Evolutionary conservation across 2,888 invertebrate genomes (phyloP), one percentile per base, ranked within the genome.

Genomic region (Oxystoma pomonae): DNA sequence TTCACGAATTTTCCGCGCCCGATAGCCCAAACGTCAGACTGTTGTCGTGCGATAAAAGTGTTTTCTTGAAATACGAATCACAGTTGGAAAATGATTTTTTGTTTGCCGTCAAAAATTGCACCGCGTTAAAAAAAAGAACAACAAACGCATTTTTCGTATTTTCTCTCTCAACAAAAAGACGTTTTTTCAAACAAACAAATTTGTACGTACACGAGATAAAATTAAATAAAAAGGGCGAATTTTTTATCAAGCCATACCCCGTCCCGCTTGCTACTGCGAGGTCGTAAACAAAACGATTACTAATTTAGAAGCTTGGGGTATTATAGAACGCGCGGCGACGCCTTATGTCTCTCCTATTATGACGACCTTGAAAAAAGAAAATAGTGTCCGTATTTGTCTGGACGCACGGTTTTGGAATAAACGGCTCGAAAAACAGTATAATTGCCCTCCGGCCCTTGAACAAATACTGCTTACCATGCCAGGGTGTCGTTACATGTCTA

Each of bases 381-480:
- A 55, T 9, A 35, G 20, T 57, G 60, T 63, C n/a, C n/a, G n/a
- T n/a, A n/a, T n/a, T n/a, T 58, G 70, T 68, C 0, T 60, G 63
- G 7, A n/a, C 21, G 61, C 35, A 7, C 52, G 62, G 22, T 17
- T n/a, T 21, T 20, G 63, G n/a, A 67, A 67, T 18, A 22, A 57
- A 20, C 57, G 63, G 19, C 51, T 66, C 49, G 55, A 58, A 17
- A 52, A 60, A 1, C 65, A 68, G 50, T 55, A 59, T 16, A 66
- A 68, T 51, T 57, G 57, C 7, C 67, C 67, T 1, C 19, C 53
- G 57, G 51, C 57, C 1, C 63, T 65, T 17, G 63, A 60, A 2
- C 70, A 72, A 59, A 55, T 72, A 5, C 21, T 71, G 2, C 65
- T 68, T 55, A n/a, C n/a, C n/a, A n/a, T n/a, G n/a, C n/a, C n/a